These are phyloP conservation scores for Agrochola lota DNA, from an alignment of 2,888 invertebrate species.

Conservation along the genomic window DNA sequence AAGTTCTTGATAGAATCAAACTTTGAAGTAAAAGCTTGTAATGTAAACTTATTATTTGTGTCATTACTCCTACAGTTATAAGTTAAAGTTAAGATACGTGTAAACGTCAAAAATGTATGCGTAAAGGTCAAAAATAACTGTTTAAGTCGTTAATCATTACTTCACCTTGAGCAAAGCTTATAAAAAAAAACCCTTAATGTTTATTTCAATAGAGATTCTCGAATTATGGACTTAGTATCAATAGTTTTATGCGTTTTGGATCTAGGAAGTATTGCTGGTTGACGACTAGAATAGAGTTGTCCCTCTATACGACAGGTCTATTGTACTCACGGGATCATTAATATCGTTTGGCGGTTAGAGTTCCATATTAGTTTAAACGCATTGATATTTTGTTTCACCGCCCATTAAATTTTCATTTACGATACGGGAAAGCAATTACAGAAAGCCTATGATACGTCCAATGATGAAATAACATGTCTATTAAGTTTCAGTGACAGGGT, in stretches of 20 bases:
- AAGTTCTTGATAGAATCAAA: background rate
- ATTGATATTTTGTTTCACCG: slow-evolving; percentile 63
- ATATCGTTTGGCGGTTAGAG: slow-evolving; percentile 56
- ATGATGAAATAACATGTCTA: slow-evolving; percentile 69
- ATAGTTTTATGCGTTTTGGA: slow-evolving; percentile 10
- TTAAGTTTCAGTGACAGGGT: slow-evolving; percentile 61
- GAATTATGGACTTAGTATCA: background rate
- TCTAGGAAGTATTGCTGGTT: background rate
- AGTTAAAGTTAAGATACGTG: background rate
- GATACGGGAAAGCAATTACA: slow-evolving; percentile 64
- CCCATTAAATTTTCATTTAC: slow-evolving; percentile 71
- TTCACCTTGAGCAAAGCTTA: too few species aligned
- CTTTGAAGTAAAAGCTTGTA: background rate
- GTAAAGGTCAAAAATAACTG: too few species aligned
- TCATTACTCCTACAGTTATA: background rate
- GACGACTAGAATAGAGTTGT: slow-evolving; percentile 6
- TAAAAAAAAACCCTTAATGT: background rate
- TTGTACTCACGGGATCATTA: slow-evolving; percentile 43
- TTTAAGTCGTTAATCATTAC: too few species aligned
- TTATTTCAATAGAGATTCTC: background rate
- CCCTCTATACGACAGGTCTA: slow-evolving; percentile 4
- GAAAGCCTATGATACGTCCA: slow-evolving; percentile 64
- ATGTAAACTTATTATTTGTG: background rate
- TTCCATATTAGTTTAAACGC: slow-evolving; percentile 64
- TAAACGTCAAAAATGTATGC: too few species aligned